These are phyloP conservation scores for Heliocidaris erythrogramma DNA, from an alignment of 35 echinoderm and acorn worm genomes.

Conservation along the genomic window DNA sequence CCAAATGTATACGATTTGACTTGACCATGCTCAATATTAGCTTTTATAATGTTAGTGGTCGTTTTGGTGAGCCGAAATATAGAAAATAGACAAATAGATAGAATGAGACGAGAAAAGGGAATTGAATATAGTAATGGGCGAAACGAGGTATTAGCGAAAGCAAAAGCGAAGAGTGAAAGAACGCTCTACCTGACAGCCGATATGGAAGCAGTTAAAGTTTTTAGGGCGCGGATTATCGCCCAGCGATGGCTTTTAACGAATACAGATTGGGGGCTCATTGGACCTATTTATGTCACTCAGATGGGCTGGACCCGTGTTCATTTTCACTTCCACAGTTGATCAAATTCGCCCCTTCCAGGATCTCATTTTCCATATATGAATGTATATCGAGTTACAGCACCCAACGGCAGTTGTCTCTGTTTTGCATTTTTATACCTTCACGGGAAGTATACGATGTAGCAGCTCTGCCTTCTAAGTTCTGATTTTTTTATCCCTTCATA, in stretches of 20 bases:
- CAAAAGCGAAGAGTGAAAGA: not conserved
- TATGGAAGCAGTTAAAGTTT: not conserved
- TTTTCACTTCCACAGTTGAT: not conserved
- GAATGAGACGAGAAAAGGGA: not conserved
- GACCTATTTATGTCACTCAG: conserved; percentile 2
- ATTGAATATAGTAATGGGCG: not conserved
- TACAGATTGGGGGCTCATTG: not conserved
- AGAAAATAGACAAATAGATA: not conserved
- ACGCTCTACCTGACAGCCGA: not conserved
- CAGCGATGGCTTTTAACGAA: not conserved
- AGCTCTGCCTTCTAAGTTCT: too few species aligned
- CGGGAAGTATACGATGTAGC: too few species aligned
- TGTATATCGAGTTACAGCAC: not conserved
- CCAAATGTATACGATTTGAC: too few species aligned
- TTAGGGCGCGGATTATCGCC: not conserved
- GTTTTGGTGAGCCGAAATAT: not conserved
- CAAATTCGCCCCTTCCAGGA: not conserved
- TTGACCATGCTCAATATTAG: too few species aligned
- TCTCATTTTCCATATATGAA: conserved; percentile 6
- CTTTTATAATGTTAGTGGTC: too few species aligned
- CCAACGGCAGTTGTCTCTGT: not conserved
- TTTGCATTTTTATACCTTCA: not conserved
- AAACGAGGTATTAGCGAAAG: not conserved
- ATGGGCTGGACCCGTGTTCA: not conserved
- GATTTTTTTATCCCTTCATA: too few species aligned